These are phyloP conservation scores for Spinibarbus caldwelli DNA, from an alignment of 2,797 vertebrate genomes.

Conservation along the genomic window DNA sequence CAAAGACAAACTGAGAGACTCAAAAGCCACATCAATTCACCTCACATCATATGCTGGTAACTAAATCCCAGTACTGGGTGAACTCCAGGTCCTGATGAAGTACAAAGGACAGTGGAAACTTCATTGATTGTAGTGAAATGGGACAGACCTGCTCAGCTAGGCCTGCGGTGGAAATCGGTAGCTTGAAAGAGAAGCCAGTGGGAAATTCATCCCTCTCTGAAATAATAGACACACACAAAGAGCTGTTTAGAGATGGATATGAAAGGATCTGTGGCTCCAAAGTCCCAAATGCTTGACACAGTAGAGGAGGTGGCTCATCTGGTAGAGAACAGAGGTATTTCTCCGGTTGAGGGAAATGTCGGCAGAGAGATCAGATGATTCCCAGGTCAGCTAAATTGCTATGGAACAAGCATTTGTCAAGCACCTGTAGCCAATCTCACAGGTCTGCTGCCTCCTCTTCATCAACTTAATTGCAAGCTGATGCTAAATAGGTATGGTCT, in stretches of 20 bases:
- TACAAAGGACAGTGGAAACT: conserved; percentile 10
- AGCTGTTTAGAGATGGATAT: not conserved
- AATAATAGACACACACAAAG: conserved; percentile 16
- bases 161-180: not conserved
- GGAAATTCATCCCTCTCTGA: conserved; percentile 7
- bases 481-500: not conserved
- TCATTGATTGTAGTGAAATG: conserved; percentile 10
- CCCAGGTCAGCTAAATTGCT: not conserved
- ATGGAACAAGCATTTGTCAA: not conserved
- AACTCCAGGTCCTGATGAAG: conserved; percentile 5
- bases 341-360: not conserved
- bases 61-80: not conserved
- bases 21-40: not conserved
- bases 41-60: conserved; percentile 4
- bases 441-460: not conserved
- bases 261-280: not conserved
- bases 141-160: not conserved
- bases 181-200: not conserved
- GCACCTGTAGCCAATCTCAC: not conserved
- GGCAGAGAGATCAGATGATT: not conserved
- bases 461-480: not conserved
- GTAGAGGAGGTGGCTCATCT: not conserved
- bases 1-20: not conserved
- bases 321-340: not conserved
- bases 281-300: not conserved